Evolutionary conservation across 2,113 vertebrate genomes (phyloP), one percentile per base, ranked within the genome.

Genomic region (Istiophorus platypterus): DNA sequence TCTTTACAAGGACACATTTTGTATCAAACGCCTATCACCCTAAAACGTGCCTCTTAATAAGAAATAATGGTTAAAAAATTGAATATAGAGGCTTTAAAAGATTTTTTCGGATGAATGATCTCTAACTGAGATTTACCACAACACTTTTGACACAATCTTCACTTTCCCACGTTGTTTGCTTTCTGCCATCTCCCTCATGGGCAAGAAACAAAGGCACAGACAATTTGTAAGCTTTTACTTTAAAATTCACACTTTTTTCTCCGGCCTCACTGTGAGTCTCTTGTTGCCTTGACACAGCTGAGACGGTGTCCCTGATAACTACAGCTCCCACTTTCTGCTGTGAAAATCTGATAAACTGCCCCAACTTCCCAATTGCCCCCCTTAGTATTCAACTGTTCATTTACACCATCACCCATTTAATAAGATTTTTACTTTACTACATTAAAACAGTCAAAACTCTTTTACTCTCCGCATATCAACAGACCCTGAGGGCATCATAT

Each of bases 301-400:
- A 59, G 27, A 20, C 22, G 26, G 15, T 45, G 52, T 42, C 31
- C 37, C 34, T 26, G 12, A 5, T 14, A 18, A 0, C 15, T 14
- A 29, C 31, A 71, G 5, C 13, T 68, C 64, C n/a, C 56, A 64
- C 10, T 63, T 64, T 69, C 29, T 64, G n/a, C 15, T 78, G 18
- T 68, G 9, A 39, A 68, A 41, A 54, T n/a, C 13, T 63, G 66
- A 42, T 34, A 5, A 20, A 34, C 17, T 29, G 20, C 0, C 2
- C 20, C 9, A 20, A 34, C 17, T 29, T 29, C 0, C 2, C 20
- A 26, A 59, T 29, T 8, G 20, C 29, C n/a, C n/a, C 8, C 45
- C 51, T 3, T 9, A n/a, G 2, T n/a, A 42, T 62, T 13, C 0
- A 54, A 11, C 5, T 26, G 8, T 41, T 11, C n/a, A 62, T 54